A percentile compares a stretch with the other conserved stretches of the same genome.
Evolutionary conservation across 2,888 invertebrate species (phyloP).

Genomic region (Hetaerina titia): DNA sequence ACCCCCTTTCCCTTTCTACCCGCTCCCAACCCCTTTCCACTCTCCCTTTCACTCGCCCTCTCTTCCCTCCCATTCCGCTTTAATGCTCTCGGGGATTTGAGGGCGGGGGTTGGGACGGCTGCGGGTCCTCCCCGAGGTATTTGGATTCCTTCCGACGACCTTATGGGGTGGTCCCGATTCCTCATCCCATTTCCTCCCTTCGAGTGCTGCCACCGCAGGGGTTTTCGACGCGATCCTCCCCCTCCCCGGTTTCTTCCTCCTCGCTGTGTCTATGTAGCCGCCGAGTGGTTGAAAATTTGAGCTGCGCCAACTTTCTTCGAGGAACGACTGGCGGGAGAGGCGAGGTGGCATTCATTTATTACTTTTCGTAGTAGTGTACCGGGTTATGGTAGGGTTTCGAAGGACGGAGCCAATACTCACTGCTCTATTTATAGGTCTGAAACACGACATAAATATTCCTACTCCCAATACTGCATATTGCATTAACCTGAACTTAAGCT

Average conservation of each 20-base stretch:
- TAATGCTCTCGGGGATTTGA: neutral
- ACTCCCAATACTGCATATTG: no score
- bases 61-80: neutral
- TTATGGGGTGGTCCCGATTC: neutral
- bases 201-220: neutral
- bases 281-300: no score
- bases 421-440: no score
- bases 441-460: no score
- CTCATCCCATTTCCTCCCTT: neutral
- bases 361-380: no score
- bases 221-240: neutral
- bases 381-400: no score
- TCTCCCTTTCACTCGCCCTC: neutral
- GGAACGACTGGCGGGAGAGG: no score
- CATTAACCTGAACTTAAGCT: no score
- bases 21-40: neutral
- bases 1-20: conserved; percentile 32
- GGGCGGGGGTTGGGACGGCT: neutral
- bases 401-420: no score
- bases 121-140: neutral
- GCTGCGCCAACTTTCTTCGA: no score
- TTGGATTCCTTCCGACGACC: neutral
- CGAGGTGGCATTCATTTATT: no score
- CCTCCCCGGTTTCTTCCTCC: neutral
- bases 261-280: neutral